These are phyloP conservation scores for Botrylloides violaceus DNA, from an alignment of 23 tunicate genomes.

Conservation along the genomic window DNA sequence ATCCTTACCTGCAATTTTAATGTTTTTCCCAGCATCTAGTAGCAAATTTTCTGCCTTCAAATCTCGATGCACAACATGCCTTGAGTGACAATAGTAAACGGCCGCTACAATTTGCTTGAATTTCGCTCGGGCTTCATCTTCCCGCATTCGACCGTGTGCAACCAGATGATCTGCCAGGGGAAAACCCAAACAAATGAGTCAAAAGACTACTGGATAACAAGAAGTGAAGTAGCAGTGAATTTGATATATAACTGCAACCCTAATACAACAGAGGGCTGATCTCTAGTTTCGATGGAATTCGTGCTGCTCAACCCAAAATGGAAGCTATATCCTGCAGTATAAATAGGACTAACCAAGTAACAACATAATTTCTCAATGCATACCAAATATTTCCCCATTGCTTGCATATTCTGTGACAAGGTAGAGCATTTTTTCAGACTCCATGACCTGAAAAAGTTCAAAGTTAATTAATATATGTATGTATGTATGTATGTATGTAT, in stretches of 20 bases:
- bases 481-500: too few relatives aligned
- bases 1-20: slow-evolving; percentile 73
- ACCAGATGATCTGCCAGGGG: slow-evolving; percentile 21
- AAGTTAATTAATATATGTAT: not conserved
- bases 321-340: too few relatives aligned
- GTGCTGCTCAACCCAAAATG: too few relatives aligned
- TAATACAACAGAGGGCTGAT: too few relatives aligned
- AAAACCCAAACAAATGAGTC: too few relatives aligned
- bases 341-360: too few relatives aligned
- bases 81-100: slow-evolving; percentile 75
- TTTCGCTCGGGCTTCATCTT: slow-evolving; percentile 58
- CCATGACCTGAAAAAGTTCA: slow-evolving; percentile 45
- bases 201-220: too few relatives aligned
- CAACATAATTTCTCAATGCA: too few relatives aligned
- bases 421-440: slow-evolving; percentile 57
- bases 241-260: too few relatives aligned
- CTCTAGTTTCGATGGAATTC: too few relatives aligned
- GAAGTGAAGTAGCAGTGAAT: too few relatives aligned
- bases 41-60: slow-evolving; percentile 87
- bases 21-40: slow-evolving; percentile 68
- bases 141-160: slow-evolving; percentile 61
- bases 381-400: slow-evolving; percentile 90
- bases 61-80: slow-evolving; percentile 84
- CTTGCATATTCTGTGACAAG: slow-evolving; percentile 84
- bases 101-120: slow-evolving; percentile 79